These are phyloP conservation scores for Triplophysa rosa DNA, from an alignment of 2,113 vertebrate genomes.

Conservation along the genomic window DNA sequence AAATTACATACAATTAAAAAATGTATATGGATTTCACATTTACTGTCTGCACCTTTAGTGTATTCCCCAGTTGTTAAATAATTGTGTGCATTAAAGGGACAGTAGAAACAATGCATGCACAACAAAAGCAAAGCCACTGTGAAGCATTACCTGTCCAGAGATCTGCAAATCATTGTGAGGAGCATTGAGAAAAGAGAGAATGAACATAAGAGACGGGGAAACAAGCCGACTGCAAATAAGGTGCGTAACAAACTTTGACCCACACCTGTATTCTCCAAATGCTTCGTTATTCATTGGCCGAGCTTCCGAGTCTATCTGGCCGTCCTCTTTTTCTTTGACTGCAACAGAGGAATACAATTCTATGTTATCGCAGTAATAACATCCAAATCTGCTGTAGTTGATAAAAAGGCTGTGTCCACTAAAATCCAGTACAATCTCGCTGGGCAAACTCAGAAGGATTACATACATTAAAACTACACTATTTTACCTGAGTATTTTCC, in stretches of 20 bases:
- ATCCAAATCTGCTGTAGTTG: background rate
- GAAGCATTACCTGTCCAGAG: slow-evolving; percentile 89
- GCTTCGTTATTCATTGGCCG: slow-evolving; percentile 92
- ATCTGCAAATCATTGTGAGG: slow-evolving; percentile 78
- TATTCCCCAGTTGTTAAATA: too few relatives aligned
- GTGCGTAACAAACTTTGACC: slow-evolving; percentile 12
- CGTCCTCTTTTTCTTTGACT: slow-evolving; percentile 94
- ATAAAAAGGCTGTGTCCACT: too few relatives aligned
- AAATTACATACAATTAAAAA: too few relatives aligned
- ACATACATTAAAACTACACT: background rate
- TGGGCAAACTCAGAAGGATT: too few relatives aligned
- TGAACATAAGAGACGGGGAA: slow-evolving; percentile 60
- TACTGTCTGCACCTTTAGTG: too few relatives aligned
- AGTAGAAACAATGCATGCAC: slow-evolving; percentile 42
- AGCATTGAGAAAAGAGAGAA: slow-evolving; percentile 61
- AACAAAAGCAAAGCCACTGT: slow-evolving; percentile 33
- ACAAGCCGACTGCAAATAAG: slow-evolving; percentile 44
- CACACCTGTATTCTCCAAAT: slow-evolving; percentile 92
- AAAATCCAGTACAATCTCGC: too few relatives aligned
- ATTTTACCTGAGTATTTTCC: slow-evolving; percentile 88
- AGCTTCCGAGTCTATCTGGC: slow-evolving; percentile 89
- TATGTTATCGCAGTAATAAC: background rate
- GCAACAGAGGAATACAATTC: slow-evolving; percentile 50
- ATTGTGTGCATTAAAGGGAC: background rate
- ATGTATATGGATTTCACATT: too few relatives aligned